These are phyloP conservation scores for Phaethon lepturus DNA, from an alignment of 2,113 vertebrate genomes.

Conservation along the genomic window DNA sequence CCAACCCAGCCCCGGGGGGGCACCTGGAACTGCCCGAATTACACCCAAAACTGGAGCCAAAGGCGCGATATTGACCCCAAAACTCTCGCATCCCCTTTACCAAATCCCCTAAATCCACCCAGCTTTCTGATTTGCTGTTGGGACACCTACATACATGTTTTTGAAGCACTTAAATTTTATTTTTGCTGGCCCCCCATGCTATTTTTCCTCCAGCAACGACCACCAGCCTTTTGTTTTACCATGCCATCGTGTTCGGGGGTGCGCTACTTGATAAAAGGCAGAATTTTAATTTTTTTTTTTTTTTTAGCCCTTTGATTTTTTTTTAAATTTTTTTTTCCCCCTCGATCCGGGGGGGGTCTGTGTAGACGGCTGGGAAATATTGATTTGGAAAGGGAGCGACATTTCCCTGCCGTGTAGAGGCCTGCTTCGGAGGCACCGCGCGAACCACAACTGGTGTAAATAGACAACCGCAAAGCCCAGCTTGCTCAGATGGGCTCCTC, in stretches of 20 bases:
- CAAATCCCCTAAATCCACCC: neutral
- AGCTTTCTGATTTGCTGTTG: neutral
- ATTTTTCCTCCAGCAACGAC: neutral
- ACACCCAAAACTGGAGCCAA: neutral
- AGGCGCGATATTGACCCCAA: neutral
- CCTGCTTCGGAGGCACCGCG: neutral
- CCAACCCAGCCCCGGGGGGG: neutral
- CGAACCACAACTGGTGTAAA: neutral
- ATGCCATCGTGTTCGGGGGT: neutral
- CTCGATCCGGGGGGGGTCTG: neutral
- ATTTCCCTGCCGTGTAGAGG: constrained; percentile 8
- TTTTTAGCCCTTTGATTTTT: neutral
- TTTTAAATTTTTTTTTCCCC: no score
- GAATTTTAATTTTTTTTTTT: neutral
- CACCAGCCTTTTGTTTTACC: neutral
- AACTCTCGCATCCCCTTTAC: neutral
- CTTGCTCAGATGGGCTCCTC: neutral
- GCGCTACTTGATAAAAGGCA: neutral
- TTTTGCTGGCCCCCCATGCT: neutral
- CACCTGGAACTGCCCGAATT: neutral
- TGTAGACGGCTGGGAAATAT: neutral
- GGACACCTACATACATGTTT: neutral
- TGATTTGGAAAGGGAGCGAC: neutral
- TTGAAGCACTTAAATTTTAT: neutral
- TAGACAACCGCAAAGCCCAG: neutral